Percentiles rank a stretch among this genome's conserved stretches.
Conservation (phyloP, 2,888 invertebrate species). For the Oligia strigilis region DNA sequence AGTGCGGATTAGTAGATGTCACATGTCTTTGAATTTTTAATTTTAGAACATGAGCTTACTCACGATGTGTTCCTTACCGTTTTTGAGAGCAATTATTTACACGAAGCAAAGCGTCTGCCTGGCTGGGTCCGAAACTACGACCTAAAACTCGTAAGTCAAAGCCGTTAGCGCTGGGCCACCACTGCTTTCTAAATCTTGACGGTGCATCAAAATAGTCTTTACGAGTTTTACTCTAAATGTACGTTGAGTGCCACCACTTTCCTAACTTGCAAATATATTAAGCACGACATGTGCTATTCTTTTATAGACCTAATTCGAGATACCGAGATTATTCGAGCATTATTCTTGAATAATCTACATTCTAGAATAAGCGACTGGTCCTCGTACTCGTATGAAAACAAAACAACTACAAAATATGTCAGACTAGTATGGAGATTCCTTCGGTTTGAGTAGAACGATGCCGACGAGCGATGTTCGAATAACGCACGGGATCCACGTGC, state of each 20-base stretch:
- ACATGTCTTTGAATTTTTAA: too few relatives aligned
- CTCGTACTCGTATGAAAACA: conserved; percentile 8
- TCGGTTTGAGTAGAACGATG: conserved; percentile 8
- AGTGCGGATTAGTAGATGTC: too few relatives aligned
- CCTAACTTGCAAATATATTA: neutral
- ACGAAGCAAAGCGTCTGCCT: neutral
- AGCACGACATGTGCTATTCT: neutral
- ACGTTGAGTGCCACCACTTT: neutral
- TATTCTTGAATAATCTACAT: conserved; percentile 2
- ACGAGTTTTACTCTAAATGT: neutral
- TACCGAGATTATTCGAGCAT: neutral
- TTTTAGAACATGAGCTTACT: too few relatives aligned
- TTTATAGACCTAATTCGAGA: neutral
- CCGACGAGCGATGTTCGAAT: conserved; percentile 13
- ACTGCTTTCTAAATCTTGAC: neutral
- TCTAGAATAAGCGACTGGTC: neutral
- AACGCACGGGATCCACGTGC: conserved; percentile 5
- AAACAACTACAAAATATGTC: conserved; percentile 36
- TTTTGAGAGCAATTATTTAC: too few relatives aligned
- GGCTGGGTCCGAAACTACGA: neutral
- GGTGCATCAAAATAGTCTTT: neutral
- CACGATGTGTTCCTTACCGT: neutral
- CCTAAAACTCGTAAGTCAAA: neutral
- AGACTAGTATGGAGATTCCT: conserved; percentile 41
- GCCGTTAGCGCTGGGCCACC: neutral